phyloP scores from a whole-genome alignment of 2,797 vertebrate genomes.

The Mormyrops boulengeri region DNA sequence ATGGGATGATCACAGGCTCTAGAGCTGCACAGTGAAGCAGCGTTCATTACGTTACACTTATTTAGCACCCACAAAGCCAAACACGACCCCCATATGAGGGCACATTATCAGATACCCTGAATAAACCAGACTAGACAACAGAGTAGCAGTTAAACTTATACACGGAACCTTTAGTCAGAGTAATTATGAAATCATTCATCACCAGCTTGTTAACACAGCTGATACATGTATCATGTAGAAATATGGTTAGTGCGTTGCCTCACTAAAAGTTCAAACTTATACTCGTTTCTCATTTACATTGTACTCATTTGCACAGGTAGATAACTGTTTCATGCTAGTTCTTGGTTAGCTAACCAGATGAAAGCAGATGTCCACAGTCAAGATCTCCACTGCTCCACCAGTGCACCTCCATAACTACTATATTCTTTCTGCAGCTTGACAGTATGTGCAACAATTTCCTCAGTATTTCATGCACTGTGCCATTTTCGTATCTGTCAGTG shows the following conservation, averaged over 20 bases:
- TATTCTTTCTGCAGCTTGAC: neutral
- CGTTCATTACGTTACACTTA: too few relatives aligned
- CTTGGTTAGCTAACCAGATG: neutral
- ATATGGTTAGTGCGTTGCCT: neutral
- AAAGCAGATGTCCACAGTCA: neutral
- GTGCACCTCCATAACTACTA: neutral
- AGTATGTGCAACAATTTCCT: neutral
- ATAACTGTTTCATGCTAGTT: neutral
- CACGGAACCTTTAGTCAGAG: neutral
- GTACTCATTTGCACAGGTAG: neutral
- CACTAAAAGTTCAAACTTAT: neutral
- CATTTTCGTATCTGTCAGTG: neutral
- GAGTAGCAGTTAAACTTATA: neutral
- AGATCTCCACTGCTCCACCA: neutral
- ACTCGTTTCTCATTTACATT: neutral
- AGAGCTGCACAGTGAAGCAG: too few relatives aligned
- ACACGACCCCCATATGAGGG: neutral
- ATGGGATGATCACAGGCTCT: neutral
- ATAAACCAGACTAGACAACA: neutral
- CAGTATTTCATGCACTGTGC: neutral
- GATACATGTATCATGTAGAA: neutral
- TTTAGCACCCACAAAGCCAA: too few relatives aligned
- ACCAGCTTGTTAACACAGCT: neutral
- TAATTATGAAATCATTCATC: neutral
- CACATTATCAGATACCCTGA: neutral